These are phyloP conservation scores for Pseudanteris insignis DNA, from an alignment of 2,888 invertebrate genomes.

Conservation along the genomic window DNA sequence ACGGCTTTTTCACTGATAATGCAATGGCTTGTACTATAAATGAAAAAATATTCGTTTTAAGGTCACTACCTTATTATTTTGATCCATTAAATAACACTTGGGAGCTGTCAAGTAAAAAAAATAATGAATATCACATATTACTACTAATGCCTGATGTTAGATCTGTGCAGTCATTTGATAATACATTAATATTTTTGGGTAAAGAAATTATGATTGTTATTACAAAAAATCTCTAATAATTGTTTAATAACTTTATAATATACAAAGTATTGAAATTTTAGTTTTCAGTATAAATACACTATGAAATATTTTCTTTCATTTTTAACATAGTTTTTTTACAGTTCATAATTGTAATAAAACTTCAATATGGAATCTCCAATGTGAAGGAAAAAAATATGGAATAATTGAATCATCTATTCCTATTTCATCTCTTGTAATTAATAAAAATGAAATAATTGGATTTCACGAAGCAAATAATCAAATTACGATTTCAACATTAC, in stretches of 20 bases:
- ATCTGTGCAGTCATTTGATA: slow-evolving; percentile 15
- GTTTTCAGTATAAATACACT: too few species aligned
- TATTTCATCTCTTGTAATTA: slow-evolving; percentile 10
- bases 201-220: slow-evolving; percentile 2
- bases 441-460: slow-evolving; percentile 26
- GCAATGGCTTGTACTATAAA: slow-evolving; percentile 15
- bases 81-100: slow-evolving; percentile 5
- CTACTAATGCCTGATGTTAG: slow-evolving; percentile 17
- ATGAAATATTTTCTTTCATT: slow-evolving; percentile 1
- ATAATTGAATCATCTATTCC: slow-evolving; percentile 10
- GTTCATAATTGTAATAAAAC: background rate
- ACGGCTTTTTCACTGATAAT: slow-evolving; percentile 19
- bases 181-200: slow-evolving; percentile 18
- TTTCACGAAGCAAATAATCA: slow-evolving; percentile 7
- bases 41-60: slow-evolving; percentile 16
- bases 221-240: too few species aligned
- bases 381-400: slow-evolving; percentile 13
- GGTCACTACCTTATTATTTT: slow-evolving; percentile 17
- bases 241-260: too few species aligned
- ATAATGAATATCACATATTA: slow-evolving; percentile 1
- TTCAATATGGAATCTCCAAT: slow-evolving; percentile 12
- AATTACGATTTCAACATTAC: slow-evolving; percentile 6
- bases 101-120: slow-evolving; percentile 8
- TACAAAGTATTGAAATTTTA: too few species aligned
- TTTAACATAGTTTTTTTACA: background rate